A percentile compares a stretch with the other conserved stretches of the same genome.
Evolutionary conservation across 2,888 invertebrate species (phyloP).

Genomic region (Trachelus stipa): DNA sequence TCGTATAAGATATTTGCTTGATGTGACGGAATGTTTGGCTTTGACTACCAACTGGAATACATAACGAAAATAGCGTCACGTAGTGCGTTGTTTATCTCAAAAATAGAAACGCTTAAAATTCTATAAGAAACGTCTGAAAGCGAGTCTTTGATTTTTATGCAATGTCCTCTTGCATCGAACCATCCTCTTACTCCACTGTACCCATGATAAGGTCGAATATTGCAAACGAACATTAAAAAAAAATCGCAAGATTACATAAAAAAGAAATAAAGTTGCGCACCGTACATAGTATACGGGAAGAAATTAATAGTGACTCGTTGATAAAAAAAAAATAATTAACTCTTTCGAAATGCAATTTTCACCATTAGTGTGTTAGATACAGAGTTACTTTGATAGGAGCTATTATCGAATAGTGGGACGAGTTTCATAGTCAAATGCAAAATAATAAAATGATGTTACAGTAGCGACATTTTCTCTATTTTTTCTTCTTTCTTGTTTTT

Average conservation of each 20-base stretch:
- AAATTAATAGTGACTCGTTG: not conserved
- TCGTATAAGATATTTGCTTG: not conserved
- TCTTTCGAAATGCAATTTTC: not conserved
- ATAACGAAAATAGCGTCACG: not conserved
- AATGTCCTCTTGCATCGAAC: not conserved
- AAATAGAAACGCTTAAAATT: not conserved
- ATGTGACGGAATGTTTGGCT: not conserved
- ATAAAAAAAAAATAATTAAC: not conserved
- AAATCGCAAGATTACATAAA: not conserved
- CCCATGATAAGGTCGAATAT: not conserved
- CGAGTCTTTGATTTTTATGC: not conserved
- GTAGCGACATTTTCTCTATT: not conserved
- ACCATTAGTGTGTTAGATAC: not conserved
- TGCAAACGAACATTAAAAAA: not conserved
- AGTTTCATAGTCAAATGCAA: not conserved
- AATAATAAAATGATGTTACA: slow-evolving; percentile 4
- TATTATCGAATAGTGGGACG: not conserved
- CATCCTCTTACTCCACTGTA: not conserved
- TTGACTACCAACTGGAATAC: not conserved
- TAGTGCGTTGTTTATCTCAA: not conserved
- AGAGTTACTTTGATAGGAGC: not conserved
- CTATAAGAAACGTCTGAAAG: not conserved
- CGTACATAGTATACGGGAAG: no score
- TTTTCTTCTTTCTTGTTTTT: slow-evolving; percentile 4
- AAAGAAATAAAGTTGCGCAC: not conserved